A percentile compares a stretch with the other conserved stretches of the same genome.
Evolutionary conservation across 2,797 vertebrate species (phyloP).

Genomic region (Tarsius wallacei): DNA sequence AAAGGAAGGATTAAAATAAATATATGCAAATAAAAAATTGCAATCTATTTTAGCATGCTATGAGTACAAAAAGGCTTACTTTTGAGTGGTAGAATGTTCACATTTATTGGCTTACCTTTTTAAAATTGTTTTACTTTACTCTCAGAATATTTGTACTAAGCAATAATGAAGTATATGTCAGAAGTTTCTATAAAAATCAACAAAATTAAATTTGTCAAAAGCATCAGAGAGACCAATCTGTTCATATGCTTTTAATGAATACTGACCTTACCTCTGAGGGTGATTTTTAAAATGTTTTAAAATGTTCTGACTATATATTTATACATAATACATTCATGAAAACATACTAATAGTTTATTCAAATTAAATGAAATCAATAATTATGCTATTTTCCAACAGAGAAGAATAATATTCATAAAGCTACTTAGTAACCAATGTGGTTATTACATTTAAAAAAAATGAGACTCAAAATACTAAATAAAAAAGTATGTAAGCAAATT

Average conservation of each 20-base stretch:
- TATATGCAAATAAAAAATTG: conserved; percentile 11
- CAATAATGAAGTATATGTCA: background rate
- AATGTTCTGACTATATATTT: background rate
- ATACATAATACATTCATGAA: background rate
- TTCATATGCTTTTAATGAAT: conserved; percentile 13
- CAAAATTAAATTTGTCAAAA: conserved; percentile 29
- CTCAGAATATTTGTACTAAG: background rate
- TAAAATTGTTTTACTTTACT: background rate
- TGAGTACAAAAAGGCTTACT: background rate
- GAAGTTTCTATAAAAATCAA: conserved; percentile 61
- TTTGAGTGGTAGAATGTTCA: background rate
- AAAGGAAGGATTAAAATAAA: conserved; percentile 70
- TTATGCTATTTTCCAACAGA: background rate
- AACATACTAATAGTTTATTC: background rate
- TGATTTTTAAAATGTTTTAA: background rate
- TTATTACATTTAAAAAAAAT: background rate
- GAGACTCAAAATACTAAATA: background rate
- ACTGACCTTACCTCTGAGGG: background rate
- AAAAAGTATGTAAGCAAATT: background rate
- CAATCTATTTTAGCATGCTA: background rate
- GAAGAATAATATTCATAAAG: background rate
- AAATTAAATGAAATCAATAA: conserved; percentile 26
- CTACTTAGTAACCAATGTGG: background rate
- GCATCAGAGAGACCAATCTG: background rate
- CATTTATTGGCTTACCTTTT: conserved; percentile 10